These are phyloP conservation scores for Aurelia coerulea DNA, from an alignment of 30 jellyfish, hydroid and myxozoan species.

Conservation along the genomic window DNA sequence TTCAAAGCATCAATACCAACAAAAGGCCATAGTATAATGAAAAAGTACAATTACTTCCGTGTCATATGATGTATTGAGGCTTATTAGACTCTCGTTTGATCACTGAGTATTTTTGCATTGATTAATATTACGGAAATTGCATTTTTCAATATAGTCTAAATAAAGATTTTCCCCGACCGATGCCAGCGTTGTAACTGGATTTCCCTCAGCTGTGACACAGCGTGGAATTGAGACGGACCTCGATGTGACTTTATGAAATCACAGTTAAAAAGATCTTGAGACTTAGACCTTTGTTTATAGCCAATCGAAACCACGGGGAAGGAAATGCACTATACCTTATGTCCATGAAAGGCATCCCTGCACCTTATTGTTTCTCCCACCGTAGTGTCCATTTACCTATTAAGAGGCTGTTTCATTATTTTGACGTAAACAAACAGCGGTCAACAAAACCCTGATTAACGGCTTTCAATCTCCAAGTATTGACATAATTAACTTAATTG, in stretches of 20 bases:
- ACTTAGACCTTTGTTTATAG: neutral
- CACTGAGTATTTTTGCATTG: no score
- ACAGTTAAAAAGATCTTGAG: neutral
- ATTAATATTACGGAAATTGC: no score
- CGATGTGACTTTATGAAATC: constrained; percentile 40
- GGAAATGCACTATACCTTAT: neutral
- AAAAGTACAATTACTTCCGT: no score
- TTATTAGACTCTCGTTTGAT: neutral
- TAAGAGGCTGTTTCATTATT: constrained; percentile 24
- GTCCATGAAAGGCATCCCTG: neutral
- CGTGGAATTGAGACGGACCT: constrained; percentile 57
- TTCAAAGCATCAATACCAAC: no score
- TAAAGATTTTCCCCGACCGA: no score
- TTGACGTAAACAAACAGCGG: constrained; percentile 42
- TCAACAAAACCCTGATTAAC: constrained; percentile 24
- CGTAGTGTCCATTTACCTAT: neutral
- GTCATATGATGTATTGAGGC: no score
- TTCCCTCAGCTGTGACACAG: constrained; percentile 51
- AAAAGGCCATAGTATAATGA: no score
- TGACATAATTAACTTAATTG: constrained; percentile 31
- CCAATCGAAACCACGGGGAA: constrained; percentile 12
- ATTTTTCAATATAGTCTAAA: no score
- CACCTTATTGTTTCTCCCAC: neutral
- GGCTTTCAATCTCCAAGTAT: constrained; percentile 13
- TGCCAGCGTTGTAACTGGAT: constrained; percentile 32